Conservation (phyloP, 2,113 vertebrate species). For the Pampusana beccarii region DNA sequence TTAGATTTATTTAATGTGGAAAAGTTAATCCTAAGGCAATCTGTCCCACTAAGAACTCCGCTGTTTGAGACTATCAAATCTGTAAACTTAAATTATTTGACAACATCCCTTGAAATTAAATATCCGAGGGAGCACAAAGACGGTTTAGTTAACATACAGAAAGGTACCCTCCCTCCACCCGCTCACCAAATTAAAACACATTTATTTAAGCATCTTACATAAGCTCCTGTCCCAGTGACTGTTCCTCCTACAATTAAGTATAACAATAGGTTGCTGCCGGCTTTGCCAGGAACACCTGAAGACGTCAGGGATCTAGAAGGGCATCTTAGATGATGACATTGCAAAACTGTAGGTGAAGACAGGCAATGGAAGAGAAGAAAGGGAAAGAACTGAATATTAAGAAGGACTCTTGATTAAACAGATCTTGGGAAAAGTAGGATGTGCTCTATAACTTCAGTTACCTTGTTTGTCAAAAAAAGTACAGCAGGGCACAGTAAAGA, state of each 20-base stretch:
- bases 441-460: constrained; percentile 58
- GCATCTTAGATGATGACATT: constrained; percentile 70
- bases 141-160: not conserved
- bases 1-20: not conserved
- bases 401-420: constrained; percentile 38
- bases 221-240: constrained; percentile 75
- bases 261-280: constrained; percentile 81
- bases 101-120: constrained; percentile 44
- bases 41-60: not conserved
- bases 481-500: not conserved
- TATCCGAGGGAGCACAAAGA: not conserved
- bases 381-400: constrained; percentile 57
- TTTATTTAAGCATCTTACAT: constrained; percentile 78
- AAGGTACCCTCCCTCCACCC: constrained; percentile 23
- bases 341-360: constrained; percentile 75
- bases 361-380: constrained; percentile 65
- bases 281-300: constrained; percentile 76
- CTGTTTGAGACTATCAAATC: not conserved
- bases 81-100: not conserved
- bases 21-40: not conserved
- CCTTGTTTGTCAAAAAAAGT: not conserved
- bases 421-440: not conserved
- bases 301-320: constrained; percentile 82
- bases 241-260: constrained; percentile 83
- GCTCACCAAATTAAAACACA: not conserved